phyloP scores from a whole-genome alignment of 2,113 vertebrate species.

The Macrotus californicus region DNA sequence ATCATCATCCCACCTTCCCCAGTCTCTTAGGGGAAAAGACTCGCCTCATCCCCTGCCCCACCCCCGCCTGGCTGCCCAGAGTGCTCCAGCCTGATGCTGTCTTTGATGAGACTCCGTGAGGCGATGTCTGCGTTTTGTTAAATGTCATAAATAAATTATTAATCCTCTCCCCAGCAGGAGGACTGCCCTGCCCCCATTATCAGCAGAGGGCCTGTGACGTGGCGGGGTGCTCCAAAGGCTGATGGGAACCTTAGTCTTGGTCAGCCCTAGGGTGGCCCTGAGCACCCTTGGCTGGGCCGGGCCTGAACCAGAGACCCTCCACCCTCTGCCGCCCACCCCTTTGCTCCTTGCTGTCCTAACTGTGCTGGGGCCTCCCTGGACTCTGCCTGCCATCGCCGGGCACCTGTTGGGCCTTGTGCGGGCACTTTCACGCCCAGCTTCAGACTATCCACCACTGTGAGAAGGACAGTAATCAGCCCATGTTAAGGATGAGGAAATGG shows the following conservation, averaged over 20 bases:
- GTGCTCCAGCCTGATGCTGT: neutral
- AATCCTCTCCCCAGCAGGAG: neutral
- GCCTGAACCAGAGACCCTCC: too few relatives aligned
- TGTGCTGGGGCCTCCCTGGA: neutral
- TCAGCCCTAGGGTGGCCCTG: neutral
- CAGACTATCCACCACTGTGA: rapidly evolving
- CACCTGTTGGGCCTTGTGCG: too few relatives aligned
- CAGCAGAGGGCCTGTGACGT: neutral
- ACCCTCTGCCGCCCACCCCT: rapidly evolving
- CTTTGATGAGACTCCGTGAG: slow-evolving; percentile 59
- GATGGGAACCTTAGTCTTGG: neutral
- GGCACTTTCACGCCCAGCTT: neutral
- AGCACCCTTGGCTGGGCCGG: neutral
- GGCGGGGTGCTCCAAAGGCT: neutral
- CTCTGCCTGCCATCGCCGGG: rapidly evolving
- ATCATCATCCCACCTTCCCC: neutral
- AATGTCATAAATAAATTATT: slow-evolving; percentile 69
- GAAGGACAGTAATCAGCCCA: neutral
- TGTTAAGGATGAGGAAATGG: neutral
- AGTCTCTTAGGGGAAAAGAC: neutral
- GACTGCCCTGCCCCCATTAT: neutral
- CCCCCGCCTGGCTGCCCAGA: rapidly evolving
- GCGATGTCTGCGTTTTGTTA: slow-evolving; percentile 64
- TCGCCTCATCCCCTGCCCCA: rapidly evolving
- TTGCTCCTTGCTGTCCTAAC: neutral